Evolutionary conservation across 2,797 vertebrate species (phyloP), one percentile per base, ranked within the genome.

Genomic region (Mus spretus): DNA sequence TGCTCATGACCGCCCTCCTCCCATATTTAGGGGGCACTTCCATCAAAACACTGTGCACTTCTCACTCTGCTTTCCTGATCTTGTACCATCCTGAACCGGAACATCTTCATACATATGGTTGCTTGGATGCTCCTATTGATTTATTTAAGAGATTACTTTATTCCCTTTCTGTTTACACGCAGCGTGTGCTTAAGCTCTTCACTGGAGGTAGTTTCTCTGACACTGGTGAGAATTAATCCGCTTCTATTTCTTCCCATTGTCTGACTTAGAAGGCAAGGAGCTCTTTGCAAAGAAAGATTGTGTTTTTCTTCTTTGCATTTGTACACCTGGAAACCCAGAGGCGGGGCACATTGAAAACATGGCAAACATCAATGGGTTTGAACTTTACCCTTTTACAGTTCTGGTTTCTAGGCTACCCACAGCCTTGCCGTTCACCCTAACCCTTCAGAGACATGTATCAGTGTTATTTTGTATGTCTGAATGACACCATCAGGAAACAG

Each of bases 401-500:
- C 4, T 92, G 24, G 14, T 95, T 89, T 57, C 40, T 79, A 44
- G 65, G 67, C 15, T 87, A 63, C 57, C 22, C 4, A 20, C 65
- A 31, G 6, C 3, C 31, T 50, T 55, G 1, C 4, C 74, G 6
- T 6, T 15, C 22, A 86, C 28, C 12, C 55, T 53, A 53, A 26
- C 10, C 14, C 50, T 44, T 34, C 22, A 65, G 34, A 55, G 17
- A 15, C 28, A 34, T 47, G 1, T 72, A 15, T 57, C 26, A 37
- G n/a, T 55, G 94, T 89, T 91, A 44, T n/a, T 79, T 53, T 34
- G 65, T 44, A 26, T 61, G 7, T 20, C 67, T 15, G n/a, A 17
- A 57, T 95, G 37, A 81, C 91, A 70, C 14, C 10, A 84, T n/a
- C 13, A 84, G 37, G 63, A 94, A 78, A 92, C 37, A 67, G 44